Evolutionary conservation across 2,797 vertebrate species (phyloP), one percentile per base, ranked within the genome.

Genomic region (Fistularia commersonii): DNA sequence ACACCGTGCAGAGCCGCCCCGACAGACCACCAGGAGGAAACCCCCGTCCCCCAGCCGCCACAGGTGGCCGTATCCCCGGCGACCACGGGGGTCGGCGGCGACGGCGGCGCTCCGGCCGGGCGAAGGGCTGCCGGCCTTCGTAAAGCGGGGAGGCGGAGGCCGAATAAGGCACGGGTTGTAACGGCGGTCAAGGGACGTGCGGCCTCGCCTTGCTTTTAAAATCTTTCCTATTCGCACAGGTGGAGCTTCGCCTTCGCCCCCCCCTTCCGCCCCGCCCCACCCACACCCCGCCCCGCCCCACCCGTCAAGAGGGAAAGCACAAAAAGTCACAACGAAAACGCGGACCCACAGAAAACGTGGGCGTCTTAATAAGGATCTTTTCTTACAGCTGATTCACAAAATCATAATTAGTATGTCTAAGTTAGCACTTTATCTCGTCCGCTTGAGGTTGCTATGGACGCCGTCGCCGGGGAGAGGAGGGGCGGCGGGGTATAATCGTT

Each of bases 371-470:
- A 87, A 91, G 76, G 85, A 80, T 83, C 76, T 55, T 80, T 73
- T 84, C 51, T 79, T 77, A 91, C 83, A 89, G 87, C 90, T 92
- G 91, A 91, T 91, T 92, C 89, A 91, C 89, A 92, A 92, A 92
- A 92, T 90, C 89, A 91, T 91, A 89, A 87, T 89, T 88, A 88
- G 77, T 88, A 89, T 87, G 86, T 85, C 90, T 89, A 90, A 87
- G 88, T 90, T 89, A 91, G 89, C 87, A 90, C 86, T 90, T 91
- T 84, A 88, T 84, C 75, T 76, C 62, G n/a, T n/a, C n/a, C 81
- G 81, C 74, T 87, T 82, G 81, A 88, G 57, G 66, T 85, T 83
- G 84, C 75, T 67, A 84, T 82, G 83, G 85, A 88, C 84, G 85
- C 86, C 87, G 86, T 88, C n/a, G n/a, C n/a, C n/a, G n/a, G n/a